Conservation (phyloP, 2,113 vertebrate species). For the Salvelinus fontinalis region DNA sequence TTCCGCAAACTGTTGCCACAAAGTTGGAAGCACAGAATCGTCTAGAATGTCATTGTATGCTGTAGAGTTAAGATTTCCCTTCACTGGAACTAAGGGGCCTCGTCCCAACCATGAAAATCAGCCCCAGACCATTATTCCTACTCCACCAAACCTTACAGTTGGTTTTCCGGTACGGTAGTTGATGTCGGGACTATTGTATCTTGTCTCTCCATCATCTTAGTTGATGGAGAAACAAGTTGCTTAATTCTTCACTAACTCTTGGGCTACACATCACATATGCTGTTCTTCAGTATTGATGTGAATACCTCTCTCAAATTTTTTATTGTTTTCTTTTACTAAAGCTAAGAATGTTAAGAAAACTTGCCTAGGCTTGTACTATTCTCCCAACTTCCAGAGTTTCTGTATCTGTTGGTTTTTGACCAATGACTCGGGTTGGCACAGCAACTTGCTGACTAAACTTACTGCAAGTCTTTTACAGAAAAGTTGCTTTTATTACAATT, state of each 20-base stretch:
- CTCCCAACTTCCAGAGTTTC: conserved; percentile 9
- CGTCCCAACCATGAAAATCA: too few relatives aligned
- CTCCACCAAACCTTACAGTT: too few relatives aligned
- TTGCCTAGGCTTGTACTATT: background rate
- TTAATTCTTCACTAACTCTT: background rate
- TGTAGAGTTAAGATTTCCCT: too few relatives aligned
- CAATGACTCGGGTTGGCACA: conserved; percentile 12
- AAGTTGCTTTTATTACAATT: conserved; percentile 9
- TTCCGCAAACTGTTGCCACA: too few relatives aligned
- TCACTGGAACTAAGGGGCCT: too few relatives aligned
- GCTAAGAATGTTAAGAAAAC: background rate
- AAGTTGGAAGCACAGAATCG: too few relatives aligned
- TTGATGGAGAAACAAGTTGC: background rate
- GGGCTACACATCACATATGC: background rate
- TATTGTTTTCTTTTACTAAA: background rate
- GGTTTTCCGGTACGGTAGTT: background rate
- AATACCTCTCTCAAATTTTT: background rate
- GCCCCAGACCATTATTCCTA: too few relatives aligned
- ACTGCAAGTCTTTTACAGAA: conserved; percentile 15
- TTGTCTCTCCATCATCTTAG: background rate
- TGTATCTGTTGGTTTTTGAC: conserved; percentile 19
- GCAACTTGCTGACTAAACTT: conserved; percentile 13
- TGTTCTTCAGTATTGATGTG: background rate
- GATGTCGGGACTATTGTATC: background rate
- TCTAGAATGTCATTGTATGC: too few relatives aligned